phyloP scores from a whole-genome alignment of 2,113 vertebrate species.

The Laticauda colubrina region DNA sequence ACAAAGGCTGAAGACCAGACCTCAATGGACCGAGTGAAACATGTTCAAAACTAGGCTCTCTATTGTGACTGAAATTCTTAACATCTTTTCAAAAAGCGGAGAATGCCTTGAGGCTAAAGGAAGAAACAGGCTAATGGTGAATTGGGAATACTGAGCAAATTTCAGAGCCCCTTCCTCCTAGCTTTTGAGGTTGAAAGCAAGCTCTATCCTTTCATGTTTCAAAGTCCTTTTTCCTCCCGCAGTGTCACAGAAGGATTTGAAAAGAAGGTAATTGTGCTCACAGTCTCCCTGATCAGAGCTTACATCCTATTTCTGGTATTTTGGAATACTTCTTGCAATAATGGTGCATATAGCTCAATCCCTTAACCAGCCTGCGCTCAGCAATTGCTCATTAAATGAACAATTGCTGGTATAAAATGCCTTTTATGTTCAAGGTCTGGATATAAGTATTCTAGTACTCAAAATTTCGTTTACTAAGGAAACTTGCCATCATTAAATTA shows the following conservation, averaged over 20 bases:
- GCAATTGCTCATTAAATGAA: slow-evolving; percentile 95
- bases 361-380: slow-evolving; percentile 84
- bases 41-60: slow-evolving; percentile 94
- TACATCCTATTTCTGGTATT: slow-evolving; percentile 99
- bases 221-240: slow-evolving; percentile 99
- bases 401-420: slow-evolving; percentile 88
- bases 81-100: slow-evolving; percentile 99
- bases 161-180: slow-evolving; percentile 99
- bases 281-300: slow-evolving; percentile 99
- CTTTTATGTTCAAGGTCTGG: slow-evolving; percentile 86
- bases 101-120: slow-evolving; percentile 99
- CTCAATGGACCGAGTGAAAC: slow-evolving; percentile 95
- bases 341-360: slow-evolving; percentile 91
- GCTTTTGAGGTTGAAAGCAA: slow-evolving; percentile 99
- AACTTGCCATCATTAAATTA: slow-evolving; percentile 84
- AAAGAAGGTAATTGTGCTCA: slow-evolving; percentile 99
- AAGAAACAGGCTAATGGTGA: slow-evolving; percentile 99
- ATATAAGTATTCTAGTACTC: slow-evolving; percentile 90
- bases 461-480: slow-evolving; percentile 87
- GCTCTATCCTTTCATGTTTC: slow-evolving; percentile 99
- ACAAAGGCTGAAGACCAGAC: slow-evolving; percentile 95
- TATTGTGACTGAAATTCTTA: slow-evolving; percentile 99
- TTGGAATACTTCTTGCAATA: slow-evolving; percentile 97
- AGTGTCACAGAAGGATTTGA: slow-evolving; percentile 99
- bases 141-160: slow-evolving; percentile 99